Evolutionary conservation across 2,797 vertebrate genomes (phyloP).

Genomic region (Pygocentrus nattereri): DNA sequence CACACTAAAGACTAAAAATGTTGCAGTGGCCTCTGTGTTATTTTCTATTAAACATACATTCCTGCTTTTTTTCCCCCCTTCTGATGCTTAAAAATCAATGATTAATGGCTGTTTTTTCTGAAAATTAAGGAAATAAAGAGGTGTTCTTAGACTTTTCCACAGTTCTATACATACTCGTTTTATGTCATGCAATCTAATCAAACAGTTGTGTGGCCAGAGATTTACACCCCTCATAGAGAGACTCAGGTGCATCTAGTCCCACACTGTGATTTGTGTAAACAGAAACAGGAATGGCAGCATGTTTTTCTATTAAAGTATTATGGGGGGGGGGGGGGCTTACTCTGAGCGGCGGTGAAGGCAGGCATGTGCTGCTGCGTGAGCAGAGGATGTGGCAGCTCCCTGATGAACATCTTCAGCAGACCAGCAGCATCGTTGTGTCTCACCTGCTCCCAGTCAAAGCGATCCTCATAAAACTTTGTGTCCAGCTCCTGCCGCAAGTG

Average conservation of each 20-base stretch:
- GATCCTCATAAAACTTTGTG: slow-evolving; percentile 80
- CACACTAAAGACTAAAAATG: too few species aligned
- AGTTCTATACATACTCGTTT: too few species aligned
- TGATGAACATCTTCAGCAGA: slow-evolving; percentile 94
- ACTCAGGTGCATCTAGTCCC: background rate
- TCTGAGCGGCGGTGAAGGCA: slow-evolving; percentile 87
- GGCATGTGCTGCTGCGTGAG: slow-evolving; percentile 90
- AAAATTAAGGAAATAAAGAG: too few species aligned
- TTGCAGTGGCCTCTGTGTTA: too few species aligned
- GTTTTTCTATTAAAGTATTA: too few species aligned
- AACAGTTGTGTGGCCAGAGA: background rate
- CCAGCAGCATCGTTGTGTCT: slow-evolving; percentile 91
- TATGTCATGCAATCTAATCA: background rate
- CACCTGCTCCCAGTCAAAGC: slow-evolving; percentile 93
- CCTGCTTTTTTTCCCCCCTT: too few species aligned
- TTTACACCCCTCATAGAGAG: background rate
- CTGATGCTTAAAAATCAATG: too few species aligned
- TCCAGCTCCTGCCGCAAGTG: slow-evolving; percentile 90
- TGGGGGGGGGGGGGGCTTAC: slow-evolving; percentile 73
- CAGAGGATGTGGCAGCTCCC: slow-evolving; percentile 91
- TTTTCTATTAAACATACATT: too few species aligned
- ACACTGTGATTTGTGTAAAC: background rate
- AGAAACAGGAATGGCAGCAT: background rate
- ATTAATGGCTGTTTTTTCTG: too few species aligned
- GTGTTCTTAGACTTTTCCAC: too few species aligned